Evolutionary conservation across 1,140 invertebrate genomes (phyloP), one percentile per base, ranked within the genome.

Genomic region (Drosophila virilis): DNA sequence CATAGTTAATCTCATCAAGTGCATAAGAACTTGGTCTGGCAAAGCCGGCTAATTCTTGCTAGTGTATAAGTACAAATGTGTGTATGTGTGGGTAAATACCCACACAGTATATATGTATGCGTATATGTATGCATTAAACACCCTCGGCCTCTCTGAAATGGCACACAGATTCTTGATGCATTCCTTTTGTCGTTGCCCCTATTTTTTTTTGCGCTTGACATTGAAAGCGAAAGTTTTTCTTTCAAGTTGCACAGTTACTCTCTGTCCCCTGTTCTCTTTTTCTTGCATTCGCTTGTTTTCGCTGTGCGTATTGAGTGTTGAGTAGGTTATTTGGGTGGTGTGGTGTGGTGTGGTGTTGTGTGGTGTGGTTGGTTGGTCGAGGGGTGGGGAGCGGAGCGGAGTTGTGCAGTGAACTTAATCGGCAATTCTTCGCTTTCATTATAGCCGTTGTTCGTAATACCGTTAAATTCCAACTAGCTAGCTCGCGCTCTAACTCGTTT

Each of bases 161-260:
- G 35, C 55, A 32, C 46, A 69, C 32, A 45, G 22, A 67, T 62
- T 74, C 28, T 58, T 52, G 33, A 22, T 70, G 51, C 15, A 66
- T 71, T 66, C 9, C 22, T 57, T 69, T 66, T 48, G 59, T 48
- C 13, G 60, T 48, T 48, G 22, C 22, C 22, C 4, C 22, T 28
- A 28, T 28, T 46, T 40, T 28, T 46, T 40, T 58, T 54, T 46
- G 60, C 40, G 51, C 61, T 79, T 88, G 82, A 85, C 82, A 82
- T 85, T 85, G 79, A 85, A 85, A 78, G 58, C 62, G 75, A 82
- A 88, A 88, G 83, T 88, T 81, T 76, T 66, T 68, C 50, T 72
- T 78, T 67, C 32, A 46, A 43, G 17, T 60, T 74, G 67, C 35
- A 51, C 35, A 51, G 46, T 32, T n/a, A 8, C 17, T 48, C 35